phyloP scores from a whole-genome alignment of 2,113 vertebrate species.

The Calidris pygmaea region DNA sequence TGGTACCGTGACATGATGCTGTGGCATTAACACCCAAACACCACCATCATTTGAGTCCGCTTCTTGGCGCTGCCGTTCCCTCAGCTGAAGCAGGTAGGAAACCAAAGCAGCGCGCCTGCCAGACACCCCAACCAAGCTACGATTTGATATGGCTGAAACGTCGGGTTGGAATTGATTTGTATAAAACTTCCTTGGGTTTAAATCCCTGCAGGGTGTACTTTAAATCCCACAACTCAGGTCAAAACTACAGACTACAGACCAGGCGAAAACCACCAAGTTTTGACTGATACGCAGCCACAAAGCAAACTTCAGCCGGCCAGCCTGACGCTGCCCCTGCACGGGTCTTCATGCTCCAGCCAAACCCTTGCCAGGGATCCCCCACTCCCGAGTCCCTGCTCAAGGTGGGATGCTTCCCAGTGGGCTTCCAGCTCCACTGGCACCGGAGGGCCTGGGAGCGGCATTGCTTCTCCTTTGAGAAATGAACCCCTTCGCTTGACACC shows the following conservation, averaged over 20 bases:
- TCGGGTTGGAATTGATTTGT: background rate
- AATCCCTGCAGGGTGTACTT: background rate
- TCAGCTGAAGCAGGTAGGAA: background rate
- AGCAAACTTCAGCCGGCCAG: background rate
- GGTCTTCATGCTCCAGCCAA: rapidly evolving
- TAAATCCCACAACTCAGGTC: background rate
- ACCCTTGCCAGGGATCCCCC: rapidly evolving
- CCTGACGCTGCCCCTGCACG: rapidly evolving
- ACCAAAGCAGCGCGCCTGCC: background rate
- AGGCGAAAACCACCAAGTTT: background rate
- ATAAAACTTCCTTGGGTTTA: background rate
- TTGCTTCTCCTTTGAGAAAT: rapidly evolving
- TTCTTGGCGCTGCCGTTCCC: background rate
- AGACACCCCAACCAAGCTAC: background rate
- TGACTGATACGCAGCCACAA: rapidly evolving
- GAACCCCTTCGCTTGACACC: background rate
- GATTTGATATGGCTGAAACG: background rate
- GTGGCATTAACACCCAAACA: background rate
- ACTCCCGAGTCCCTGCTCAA: rapidly evolving
- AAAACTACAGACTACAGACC: background rate
- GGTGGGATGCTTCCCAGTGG: rapidly evolving
- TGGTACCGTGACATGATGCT: rapidly evolving
- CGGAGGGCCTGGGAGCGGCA: background rate
- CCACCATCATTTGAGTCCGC: rapidly evolving
- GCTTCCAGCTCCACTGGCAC: background rate